Base-by-base conservation (phyloP, 1,140 invertebrate species). In the Cherax quadricarinatus region DNA sequence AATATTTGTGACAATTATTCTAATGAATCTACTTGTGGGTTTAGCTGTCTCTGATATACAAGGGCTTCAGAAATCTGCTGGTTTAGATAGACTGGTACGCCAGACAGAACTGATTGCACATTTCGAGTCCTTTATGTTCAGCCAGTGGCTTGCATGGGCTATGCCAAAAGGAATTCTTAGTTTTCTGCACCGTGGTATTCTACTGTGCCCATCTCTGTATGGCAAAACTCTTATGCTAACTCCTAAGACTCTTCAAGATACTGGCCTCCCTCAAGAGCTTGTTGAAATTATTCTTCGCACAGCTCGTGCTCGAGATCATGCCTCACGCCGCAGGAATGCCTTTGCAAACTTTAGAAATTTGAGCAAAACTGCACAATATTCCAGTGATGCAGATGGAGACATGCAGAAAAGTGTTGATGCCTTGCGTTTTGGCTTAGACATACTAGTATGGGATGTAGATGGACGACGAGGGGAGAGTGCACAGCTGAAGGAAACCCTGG, bases 11-110 rank as follows among this genome's bases (percentile, higher is more conserved):
- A 98, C 97, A 0, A 96, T 98, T n/a, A 98, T 98, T 94, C 94
- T 98, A 78, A 97, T 97, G 48, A 98, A 98, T 95, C 94, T 98
- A 5, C 96, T 98, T 94, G 97, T 98, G 18, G 97, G 97, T 93
- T 97, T 98, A 89, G 97, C 97, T 0, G 97, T 98, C 0, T 97
- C 97, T 90, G 97, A 98, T 94, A 97, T 97, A 83, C 97, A 97
- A 94, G 97, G 97, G n/a, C 95, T 98, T 89, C 97, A 97, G 95
- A 97, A 97, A 94, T 97, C 97, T 92, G 97, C 97, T 0, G 97
- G 97, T 1, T 94, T 98, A 24, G 97, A 98, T 94, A 95, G 97
- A 66, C 94, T 98, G 51, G 97, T 98, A n/a, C 96, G 97, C 5
- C 97, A 97, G 97, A 97, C 97, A 0, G 96, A 98, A 94, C 94